A percentile compares a stretch with the other conserved stretches of the same genome.
phyloP scores from a whole-genome alignment of 1,140 invertebrate species.

The Eciton burchellii region DNA sequence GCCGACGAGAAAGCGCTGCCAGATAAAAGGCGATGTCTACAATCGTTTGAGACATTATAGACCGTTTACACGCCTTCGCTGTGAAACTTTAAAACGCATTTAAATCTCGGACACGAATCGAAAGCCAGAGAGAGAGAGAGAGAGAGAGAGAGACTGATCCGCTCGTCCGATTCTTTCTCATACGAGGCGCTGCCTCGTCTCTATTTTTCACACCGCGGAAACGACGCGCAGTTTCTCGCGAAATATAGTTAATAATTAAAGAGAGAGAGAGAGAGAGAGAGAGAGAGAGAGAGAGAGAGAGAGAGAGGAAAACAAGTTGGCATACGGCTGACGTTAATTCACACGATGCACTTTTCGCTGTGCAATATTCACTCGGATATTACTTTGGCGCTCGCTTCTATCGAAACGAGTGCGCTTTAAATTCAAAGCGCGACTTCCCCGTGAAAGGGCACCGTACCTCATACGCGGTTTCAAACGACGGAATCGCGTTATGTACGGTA shows the following conservation, averaged over 20 bases:
- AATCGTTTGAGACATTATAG: slow-evolving; percentile 52
- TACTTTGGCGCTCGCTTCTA: slow-evolving; percentile 15
- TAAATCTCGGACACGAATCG: slow-evolving; percentile 56
- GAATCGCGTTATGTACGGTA: slow-evolving; percentile 47
- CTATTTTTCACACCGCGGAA: slow-evolving; percentile 34
- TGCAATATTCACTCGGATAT: slow-evolving; percentile 45
- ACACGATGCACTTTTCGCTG: slow-evolving; percentile 26
- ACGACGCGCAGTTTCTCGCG: neutral
- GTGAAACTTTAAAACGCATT: slow-evolving; percentile 60
- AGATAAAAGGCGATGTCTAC: slow-evolving; percentile 44
- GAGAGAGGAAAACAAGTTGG: neutral
- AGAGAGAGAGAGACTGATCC: neutral
- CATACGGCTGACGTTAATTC: slow-evolving; percentile 39
- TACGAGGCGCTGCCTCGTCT: neutral
- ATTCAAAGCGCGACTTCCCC: slow-evolving; percentile 38
- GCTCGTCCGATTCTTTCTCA: neutral
- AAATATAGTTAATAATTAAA: slow-evolving; percentile 47
- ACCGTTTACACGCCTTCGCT: slow-evolving; percentile 36
- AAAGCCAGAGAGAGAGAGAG: slow-evolving; percentile 5
- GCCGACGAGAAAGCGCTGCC: neutral
- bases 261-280: no score
- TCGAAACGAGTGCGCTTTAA: slow-evolving; percentile 23
- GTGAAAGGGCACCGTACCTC: slow-evolving; percentile 36
- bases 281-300: neutral
- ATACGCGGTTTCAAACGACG: slow-evolving; percentile 24